These are phyloP conservation scores for Erpobdella octoculata DNA, from an alignment of 2,888 invertebrate genomes.

Conservation along the genomic window DNA sequence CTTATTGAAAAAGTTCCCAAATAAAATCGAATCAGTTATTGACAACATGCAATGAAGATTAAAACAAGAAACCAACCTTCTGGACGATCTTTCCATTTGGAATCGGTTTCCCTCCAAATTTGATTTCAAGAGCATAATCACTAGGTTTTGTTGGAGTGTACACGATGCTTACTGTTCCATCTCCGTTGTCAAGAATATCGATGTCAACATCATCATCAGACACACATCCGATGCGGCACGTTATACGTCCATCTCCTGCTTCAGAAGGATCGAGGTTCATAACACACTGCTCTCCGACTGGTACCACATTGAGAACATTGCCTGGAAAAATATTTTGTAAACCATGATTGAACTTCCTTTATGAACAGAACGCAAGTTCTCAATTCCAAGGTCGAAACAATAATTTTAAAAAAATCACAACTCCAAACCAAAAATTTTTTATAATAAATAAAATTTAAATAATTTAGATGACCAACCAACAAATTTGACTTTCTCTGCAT, in stretches of 20 bases:
- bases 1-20: not conserved
- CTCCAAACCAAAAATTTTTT: not conserved
- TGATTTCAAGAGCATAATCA: slow-evolving; percentile 88
- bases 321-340: not conserved
- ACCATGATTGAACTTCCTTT: not conserved
- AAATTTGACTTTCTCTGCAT: slow-evolving; percentile 31
- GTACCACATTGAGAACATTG: slow-evolving; percentile 13
- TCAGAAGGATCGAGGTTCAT: slow-evolving; percentile 30
- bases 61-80: slow-evolving; percentile 23
- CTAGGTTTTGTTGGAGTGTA: slow-evolving; percentile 93
- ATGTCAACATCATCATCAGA: slow-evolving; percentile 31
- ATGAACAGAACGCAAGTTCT: not conserved
- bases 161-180: slow-evolving; percentile 89
- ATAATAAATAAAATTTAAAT: not conserved
- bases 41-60: not conserved
- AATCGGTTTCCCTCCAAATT: slow-evolving; percentile 80
- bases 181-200: slow-evolving; percentile 81
- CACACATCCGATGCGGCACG: slow-evolving; percentile 30
- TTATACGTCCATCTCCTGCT: slow-evolving; percentile 30
- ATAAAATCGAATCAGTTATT: not conserved
- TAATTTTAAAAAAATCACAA: too few relatives aligned
- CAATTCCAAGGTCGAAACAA: not conserved
- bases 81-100: slow-evolving; percentile 30
- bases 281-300: slow-evolving; percentile 29
- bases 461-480: slow-evolving; percentile 20